These are phyloP conservation scores for Chromoteleia sp. DNA, from an alignment of 2,888 invertebrate genomes.

Conservation along the genomic window DNA sequence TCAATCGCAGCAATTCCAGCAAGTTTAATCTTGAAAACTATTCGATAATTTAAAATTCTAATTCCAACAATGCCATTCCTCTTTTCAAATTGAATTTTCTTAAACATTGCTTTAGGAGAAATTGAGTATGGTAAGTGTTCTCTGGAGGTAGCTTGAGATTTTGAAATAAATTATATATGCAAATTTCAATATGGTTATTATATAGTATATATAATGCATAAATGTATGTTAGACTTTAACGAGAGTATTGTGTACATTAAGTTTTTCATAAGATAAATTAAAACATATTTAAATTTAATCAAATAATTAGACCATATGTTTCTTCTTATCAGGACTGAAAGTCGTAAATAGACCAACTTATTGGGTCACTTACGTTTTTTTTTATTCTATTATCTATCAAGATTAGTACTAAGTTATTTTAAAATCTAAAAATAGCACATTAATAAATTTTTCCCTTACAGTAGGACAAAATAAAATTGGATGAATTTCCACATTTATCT, in stretches of 20 bases:
- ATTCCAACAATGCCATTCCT: constrained; percentile 13
- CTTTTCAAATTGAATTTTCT: constrained; percentile 12
- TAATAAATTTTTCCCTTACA: neutral
- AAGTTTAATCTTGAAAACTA: constrained; percentile 32
- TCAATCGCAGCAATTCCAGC: constrained; percentile 10
- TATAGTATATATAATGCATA: too few relatives aligned
- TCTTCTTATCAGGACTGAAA: neutral
- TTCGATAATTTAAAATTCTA: constrained; percentile 31
- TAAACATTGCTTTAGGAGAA: constrained; percentile 3
- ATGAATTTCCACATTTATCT: neutral
- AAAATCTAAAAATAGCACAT: neutral
- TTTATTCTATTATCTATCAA: neutral
- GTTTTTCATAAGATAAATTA: neutral
- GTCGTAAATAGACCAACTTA: neutral
- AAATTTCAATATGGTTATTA: too few relatives aligned
- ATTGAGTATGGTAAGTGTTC: constrained; percentile 9
- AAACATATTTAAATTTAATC: too few relatives aligned
- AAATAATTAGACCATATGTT: too few relatives aligned
- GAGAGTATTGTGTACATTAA: neutral
- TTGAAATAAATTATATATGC: neutral
- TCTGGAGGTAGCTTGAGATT: neutral
- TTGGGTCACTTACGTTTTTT: neutral
- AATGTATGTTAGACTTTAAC: too few relatives aligned
- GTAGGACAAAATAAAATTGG: neutral
- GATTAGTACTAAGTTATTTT: neutral